Conservation (phyloP, 2,797 vertebrate species). For the Amblyopsis hoosieri region DNA sequence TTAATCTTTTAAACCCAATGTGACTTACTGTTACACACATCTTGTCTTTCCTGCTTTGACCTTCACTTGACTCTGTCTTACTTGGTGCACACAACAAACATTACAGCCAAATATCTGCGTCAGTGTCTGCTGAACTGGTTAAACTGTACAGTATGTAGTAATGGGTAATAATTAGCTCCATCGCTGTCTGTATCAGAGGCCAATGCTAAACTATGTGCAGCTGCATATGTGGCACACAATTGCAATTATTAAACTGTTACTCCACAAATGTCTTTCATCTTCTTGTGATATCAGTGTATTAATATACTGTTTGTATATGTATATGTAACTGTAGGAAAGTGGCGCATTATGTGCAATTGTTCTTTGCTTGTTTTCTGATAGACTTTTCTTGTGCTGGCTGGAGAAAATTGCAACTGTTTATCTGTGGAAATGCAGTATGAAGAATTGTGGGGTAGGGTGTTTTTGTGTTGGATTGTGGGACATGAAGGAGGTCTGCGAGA, state of each 20-base stretch:
- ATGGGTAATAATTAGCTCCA: slow-evolving; percentile 62
- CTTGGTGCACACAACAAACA: slow-evolving; percentile 47
- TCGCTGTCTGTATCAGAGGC: slow-evolving; percentile 49
- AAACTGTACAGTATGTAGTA: slow-evolving; percentile 56
- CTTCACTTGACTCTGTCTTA: slow-evolving; percentile 43
- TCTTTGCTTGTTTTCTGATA: slow-evolving; percentile 26
- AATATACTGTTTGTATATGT: slow-evolving; percentile 3
- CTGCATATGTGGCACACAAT: slow-evolving; percentile 53
- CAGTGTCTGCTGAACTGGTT: slow-evolving; percentile 81
- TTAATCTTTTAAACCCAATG: slow-evolving; percentile 47
- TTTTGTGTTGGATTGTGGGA: not conserved
- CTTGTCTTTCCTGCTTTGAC: slow-evolving; percentile 45
- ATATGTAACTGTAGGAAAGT: slow-evolving; percentile 30
- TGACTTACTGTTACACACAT: slow-evolving; percentile 54
- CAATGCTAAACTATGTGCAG: slow-evolving; percentile 60
- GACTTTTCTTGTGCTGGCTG: slow-evolving; percentile 28
- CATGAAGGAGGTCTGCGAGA: slow-evolving; percentile 22
- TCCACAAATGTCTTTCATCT: slow-evolving; percentile 59
- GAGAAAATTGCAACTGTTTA: slow-evolving; percentile 29
- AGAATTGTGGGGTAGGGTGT: slow-evolving; percentile 3
- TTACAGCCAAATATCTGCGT: slow-evolving; percentile 80
- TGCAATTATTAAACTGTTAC: slow-evolving; percentile 44
- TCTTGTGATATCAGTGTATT: slow-evolving; percentile 54
- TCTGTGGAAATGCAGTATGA: slow-evolving; percentile 49
- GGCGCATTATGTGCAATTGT: slow-evolving; percentile 45